Evolutionary conservation across 2,797 vertebrate species (phyloP).

Genomic region (Karalla daura): DNA sequence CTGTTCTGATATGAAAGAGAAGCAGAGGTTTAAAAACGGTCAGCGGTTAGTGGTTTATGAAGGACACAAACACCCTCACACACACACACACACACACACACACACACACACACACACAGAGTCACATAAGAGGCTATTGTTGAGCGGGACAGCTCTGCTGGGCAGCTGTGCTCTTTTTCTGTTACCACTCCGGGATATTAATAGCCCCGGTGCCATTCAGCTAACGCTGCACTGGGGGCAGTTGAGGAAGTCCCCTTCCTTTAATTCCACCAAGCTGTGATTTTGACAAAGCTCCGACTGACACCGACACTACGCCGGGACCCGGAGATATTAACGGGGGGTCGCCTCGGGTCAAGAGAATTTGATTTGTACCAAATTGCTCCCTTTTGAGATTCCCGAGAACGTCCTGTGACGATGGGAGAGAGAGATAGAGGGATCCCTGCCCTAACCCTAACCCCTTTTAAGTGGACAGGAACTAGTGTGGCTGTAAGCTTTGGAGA

Average conservation of each 20-base stretch:
- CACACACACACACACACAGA: too few species aligned
- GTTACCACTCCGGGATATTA: constrained; percentile 61
- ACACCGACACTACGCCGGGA: too few species aligned
- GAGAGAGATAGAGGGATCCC: neutral
- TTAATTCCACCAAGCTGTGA: constrained; percentile 17
- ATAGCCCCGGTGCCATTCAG: constrained; percentile 48
- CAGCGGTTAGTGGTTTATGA: constrained; percentile 12
- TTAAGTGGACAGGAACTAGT: neutral
- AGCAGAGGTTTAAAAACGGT: constrained; percentile 35
- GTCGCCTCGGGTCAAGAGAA: neutral
- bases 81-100: too few species aligned
- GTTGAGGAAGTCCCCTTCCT: constrained; percentile 58
- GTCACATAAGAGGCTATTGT: constrained; percentile 69
- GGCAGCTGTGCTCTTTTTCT: constrained; percentile 69
- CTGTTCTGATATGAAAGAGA: constrained; percentile 37
- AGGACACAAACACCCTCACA: constrained; percentile 39
- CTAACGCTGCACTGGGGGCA: constrained; percentile 33
- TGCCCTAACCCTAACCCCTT: neutral
- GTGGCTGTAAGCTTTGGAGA: neutral
- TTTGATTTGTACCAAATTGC: too few species aligned
- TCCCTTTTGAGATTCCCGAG: neutral
- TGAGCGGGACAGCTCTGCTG: constrained; percentile 48
- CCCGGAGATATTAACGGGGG: too few species aligned
- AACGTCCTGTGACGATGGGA: too few species aligned
- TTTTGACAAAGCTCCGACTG: constrained; percentile 19